Conservation (phyloP, 2,113 vertebrate genomes). For the Synchiropus splendidus region DNA sequence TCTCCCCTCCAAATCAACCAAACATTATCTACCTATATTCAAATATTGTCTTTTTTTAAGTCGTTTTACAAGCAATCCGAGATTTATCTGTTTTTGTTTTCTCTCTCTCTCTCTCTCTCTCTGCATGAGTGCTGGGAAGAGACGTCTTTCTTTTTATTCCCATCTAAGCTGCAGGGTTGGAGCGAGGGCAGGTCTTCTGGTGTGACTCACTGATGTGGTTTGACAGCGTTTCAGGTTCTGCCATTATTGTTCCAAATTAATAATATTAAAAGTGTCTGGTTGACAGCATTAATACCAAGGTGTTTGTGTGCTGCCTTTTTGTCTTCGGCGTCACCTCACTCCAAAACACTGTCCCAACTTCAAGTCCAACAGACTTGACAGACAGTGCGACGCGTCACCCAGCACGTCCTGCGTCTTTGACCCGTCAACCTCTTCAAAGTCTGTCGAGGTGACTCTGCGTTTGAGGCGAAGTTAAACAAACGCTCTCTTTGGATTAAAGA, state of each 20-base stretch:
- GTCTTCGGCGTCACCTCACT: too few relatives aligned
- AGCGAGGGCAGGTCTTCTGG: slow-evolving; percentile 29
- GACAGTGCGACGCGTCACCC: too few relatives aligned
- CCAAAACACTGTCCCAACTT: too few relatives aligned
- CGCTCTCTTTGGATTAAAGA: too few relatives aligned
- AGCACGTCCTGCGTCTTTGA: too few relatives aligned
- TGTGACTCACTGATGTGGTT: slow-evolving; percentile 40
- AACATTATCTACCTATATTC: slow-evolving; percentile 57
- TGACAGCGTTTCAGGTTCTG: slow-evolving; percentile 46
- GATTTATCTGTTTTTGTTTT: slow-evolving; percentile 35
- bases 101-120: slow-evolving; percentile 3
- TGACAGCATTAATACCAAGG: slow-evolving; percentile 54
- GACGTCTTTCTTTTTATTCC: slow-evolving; percentile 34
- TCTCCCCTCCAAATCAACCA: slow-evolving; percentile 51
- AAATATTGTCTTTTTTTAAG: slow-evolving; percentile 57
- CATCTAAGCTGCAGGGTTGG: slow-evolving; percentile 33
- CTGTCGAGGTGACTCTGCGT: too few relatives aligned
- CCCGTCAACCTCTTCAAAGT: too few relatives aligned
- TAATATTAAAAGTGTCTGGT: slow-evolving; percentile 58
- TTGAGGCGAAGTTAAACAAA: too few relatives aligned
- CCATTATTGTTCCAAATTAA: slow-evolving; percentile 39
- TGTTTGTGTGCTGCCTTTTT: slow-evolving; percentile 8
- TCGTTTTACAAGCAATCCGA: slow-evolving; percentile 51
- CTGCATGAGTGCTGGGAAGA: slow-evolving; percentile 29
- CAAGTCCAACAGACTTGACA: too few relatives aligned